phyloP scores from a whole-genome alignment of 30 jellyfish, hydroid and myxozoan genomes.

The Chironex yamaguchii region DNA sequence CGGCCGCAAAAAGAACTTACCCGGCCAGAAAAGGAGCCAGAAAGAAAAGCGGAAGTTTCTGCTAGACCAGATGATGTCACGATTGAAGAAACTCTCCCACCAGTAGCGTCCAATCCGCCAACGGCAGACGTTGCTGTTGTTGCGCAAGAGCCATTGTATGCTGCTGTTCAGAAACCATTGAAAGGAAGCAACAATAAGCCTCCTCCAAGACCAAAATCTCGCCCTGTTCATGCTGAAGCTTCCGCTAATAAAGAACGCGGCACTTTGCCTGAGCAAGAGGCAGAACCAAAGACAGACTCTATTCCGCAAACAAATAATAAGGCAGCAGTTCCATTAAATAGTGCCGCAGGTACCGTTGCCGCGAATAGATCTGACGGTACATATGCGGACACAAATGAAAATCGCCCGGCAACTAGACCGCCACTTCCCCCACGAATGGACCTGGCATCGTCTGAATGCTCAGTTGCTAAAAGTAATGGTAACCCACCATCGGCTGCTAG shows the following conservation, averaged over 20 bases:
- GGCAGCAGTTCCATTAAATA: too few relatives aligned
- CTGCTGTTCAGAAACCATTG: not conserved
- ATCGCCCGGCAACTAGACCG: too few relatives aligned
- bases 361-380: too few relatives aligned
- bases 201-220: slow-evolving; percentile 20
- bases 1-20: too few relatives aligned
- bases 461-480: too few relatives aligned
- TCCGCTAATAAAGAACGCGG: not conserved
- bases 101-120: not conserved
- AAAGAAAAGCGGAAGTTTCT: not conserved
- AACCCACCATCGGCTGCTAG: too few relatives aligned
- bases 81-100: not conserved
- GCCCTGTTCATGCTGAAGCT: not conserved
- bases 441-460: too few relatives aligned
- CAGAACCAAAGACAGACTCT: slow-evolving; percentile 4
- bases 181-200: not conserved
- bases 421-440: too few relatives aligned
- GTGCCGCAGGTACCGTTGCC: too few relatives aligned
- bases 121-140: not conserved
- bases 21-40: too few relatives aligned
- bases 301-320: slow-evolving; percentile 39
- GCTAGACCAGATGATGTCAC: not conserved
- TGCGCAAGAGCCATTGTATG: not conserved
- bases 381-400: too few relatives aligned
- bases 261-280: not conserved